Conservation (phyloP, 2,113 vertebrate species). For the Catagonus wagneri region DNA sequence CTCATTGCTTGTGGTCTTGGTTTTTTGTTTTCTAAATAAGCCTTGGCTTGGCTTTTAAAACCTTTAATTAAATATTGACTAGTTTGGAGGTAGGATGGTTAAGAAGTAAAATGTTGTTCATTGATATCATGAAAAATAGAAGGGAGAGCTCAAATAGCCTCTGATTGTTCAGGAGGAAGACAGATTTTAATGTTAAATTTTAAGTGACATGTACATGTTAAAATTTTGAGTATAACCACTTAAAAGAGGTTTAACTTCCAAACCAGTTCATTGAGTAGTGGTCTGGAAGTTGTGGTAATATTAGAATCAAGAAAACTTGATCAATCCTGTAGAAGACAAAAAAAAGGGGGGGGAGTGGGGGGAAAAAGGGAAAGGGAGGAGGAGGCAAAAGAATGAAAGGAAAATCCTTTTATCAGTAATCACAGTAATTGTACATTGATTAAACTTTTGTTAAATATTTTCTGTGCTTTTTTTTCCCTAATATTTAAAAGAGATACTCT, state of each 20-base stretch:
- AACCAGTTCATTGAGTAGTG: neutral
- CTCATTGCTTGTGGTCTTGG: too few relatives aligned
- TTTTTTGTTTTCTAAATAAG: neutral
- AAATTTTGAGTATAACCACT: neutral
- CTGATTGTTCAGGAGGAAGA: neutral
- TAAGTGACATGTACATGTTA: slow-evolving; percentile 1
- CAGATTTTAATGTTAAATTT: slow-evolving; percentile 29
- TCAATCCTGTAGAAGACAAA: neutral
- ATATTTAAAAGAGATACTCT: neutral
- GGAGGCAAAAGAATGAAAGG: neutral
- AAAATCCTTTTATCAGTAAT: neutral
- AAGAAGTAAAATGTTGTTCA: slow-evolving; percentile 10
- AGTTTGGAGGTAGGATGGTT: neutral
- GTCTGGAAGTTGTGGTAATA: accelerated
- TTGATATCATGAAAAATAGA: neutral
- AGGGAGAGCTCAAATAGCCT: neutral
- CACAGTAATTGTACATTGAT: neutral
- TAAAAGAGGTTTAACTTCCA: slow-evolving; percentile 28
- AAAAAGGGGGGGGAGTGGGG: neutral
- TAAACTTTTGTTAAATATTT: neutral
- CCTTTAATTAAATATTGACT: slow-evolving; percentile 15
- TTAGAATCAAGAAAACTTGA: neutral
- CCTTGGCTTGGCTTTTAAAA: slow-evolving; percentile 5
- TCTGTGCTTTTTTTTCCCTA: neutral
- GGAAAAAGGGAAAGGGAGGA: neutral